A percentile compares a stretch with the other conserved stretches of the same genome.
phyloP scores from a whole-genome alignment of 2,113 vertebrate genomes.

The Probosciger aterrimus region DNA sequence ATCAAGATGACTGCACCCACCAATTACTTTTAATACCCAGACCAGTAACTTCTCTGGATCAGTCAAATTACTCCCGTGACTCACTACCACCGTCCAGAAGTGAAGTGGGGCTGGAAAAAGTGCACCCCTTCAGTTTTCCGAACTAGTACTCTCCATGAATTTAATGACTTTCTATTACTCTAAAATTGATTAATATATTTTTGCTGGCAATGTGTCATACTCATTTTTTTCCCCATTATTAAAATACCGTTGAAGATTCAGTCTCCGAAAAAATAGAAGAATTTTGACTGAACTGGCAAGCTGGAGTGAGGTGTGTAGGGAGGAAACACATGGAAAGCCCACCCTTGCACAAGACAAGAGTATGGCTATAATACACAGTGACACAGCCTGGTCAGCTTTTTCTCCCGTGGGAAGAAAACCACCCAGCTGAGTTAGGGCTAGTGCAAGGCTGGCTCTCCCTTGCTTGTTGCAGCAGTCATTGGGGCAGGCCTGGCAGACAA shows the following conservation, averaged over 20 bases:
- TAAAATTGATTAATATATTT: neutral
- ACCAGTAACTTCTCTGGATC: neutral
- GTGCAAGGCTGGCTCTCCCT: neutral
- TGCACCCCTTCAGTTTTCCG: neutral
- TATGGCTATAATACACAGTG: neutral
- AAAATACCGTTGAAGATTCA: neutral
- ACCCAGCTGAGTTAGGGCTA: neutral
- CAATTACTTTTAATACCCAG: neutral
- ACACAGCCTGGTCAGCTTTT: neutral
- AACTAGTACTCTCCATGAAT: neutral
- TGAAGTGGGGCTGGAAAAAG: neutral
- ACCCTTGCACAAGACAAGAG: neutral
- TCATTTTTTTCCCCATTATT: neutral
- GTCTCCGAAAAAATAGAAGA: neutral
- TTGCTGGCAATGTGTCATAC: neutral
- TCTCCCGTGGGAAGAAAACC: neutral
- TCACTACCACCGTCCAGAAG: neutral
- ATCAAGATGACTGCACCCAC: neutral
- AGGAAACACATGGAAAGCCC: neutral
- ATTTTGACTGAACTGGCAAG: neutral
- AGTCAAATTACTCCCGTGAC: neutral
- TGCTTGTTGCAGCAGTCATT: rapidly evolving
- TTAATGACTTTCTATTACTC: neutral
- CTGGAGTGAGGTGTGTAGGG: rapidly evolving
- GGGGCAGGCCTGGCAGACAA: neutral